Conservation (phyloP, 2,888 invertebrate species). For the Monochamus alternatus region DNA sequence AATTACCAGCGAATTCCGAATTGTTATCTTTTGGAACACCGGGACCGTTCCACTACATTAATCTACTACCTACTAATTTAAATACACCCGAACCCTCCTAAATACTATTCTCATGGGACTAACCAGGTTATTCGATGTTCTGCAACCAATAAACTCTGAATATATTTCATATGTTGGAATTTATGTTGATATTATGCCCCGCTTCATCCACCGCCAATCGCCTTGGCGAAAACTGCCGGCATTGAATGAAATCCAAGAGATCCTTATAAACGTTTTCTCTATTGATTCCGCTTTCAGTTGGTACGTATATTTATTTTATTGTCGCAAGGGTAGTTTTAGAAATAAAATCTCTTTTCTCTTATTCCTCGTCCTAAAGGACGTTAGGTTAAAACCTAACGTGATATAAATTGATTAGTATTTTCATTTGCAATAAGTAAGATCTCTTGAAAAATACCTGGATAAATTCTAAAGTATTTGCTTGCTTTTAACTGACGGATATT, state of each 20-base stretch:
- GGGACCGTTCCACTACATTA: too few relatives aligned
- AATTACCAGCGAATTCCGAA: too few relatives aligned
- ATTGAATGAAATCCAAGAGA: constrained; percentile 11
- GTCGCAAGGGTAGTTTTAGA: neutral
- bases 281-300: constrained; percentile 10
- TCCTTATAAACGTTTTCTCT: constrained; percentile 1
- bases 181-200: neutral
- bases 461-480: too few relatives aligned
- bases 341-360: neutral
- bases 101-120: neutral
- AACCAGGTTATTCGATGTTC: constrained; percentile 8
- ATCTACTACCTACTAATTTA: too few relatives aligned
- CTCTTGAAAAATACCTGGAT: too few relatives aligned
- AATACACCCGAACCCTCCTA: neutral
- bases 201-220: neutral
- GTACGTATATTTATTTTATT: constrained; percentile 23
- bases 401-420: too few relatives aligned
- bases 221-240: neutral
- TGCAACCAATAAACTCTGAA: constrained; percentile 3
- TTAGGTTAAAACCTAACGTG: neutral
- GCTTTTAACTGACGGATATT: too few relatives aligned
- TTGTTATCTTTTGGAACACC: too few relatives aligned
- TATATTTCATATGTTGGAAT: constrained; percentile 17
- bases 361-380: neutral
- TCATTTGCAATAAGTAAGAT: too few relatives aligned